phyloP scores from a whole-genome alignment of 2,797 vertebrate species.

The Hoplostethus mediterraneus region DNA sequence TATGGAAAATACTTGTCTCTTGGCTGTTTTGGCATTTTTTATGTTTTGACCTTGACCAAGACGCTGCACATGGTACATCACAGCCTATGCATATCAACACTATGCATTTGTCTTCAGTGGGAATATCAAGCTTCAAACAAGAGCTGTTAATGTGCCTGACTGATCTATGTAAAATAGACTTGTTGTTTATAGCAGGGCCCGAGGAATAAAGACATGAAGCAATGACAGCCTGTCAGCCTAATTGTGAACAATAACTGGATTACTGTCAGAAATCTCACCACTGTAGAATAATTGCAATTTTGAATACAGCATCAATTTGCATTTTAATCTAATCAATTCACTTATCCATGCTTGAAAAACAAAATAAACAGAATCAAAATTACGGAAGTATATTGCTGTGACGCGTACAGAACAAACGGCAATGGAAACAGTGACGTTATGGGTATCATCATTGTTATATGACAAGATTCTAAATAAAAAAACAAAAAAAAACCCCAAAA shows the following conservation, averaged over 20 bases:
- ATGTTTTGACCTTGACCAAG: constrained; percentile 24
- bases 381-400: too few relatives aligned
- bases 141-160: constrained; percentile 47
- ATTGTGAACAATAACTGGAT: constrained; percentile 16
- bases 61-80: constrained; percentile 7
- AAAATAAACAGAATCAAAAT: too few relatives aligned
- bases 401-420: too few relatives aligned
- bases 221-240: constrained; percentile 34
- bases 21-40: not conserved
- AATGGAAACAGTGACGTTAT: too few relatives aligned
- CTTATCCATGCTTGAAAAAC: too few relatives aligned
- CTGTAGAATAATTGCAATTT: not conserved
- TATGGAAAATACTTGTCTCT: not conserved
- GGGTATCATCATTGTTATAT: too few relatives aligned
- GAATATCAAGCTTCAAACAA: constrained; percentile 23
- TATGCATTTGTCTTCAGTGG: constrained; percentile 20
- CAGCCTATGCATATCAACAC: constrained; percentile 27
- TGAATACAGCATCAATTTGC: not conserved
- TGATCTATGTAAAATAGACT: constrained; percentile 29
- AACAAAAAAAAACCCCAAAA: too few relatives aligned
- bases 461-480: too few relatives aligned
- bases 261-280: constrained; percentile 15
- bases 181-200: constrained; percentile 43
- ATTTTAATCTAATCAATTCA: too few relatives aligned
- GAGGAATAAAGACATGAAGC: constrained; percentile 12